phyloP scores from a whole-genome alignment of 2,888 invertebrate species.

The Thecocarcelia acutangulata region DNA sequence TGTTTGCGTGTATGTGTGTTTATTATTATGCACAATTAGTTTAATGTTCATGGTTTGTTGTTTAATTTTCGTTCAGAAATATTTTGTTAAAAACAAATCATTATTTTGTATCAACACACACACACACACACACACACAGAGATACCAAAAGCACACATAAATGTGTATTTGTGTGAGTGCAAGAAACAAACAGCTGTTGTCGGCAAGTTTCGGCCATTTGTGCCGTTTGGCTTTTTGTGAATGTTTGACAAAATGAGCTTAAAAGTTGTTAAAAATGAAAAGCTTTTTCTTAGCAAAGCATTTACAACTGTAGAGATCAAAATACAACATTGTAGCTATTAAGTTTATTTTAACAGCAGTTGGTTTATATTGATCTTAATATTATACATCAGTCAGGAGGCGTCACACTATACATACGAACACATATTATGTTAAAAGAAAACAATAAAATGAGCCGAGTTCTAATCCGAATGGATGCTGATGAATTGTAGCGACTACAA shows the following conservation, averaged over 20 bases:
- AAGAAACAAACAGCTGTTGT: constrained; percentile 31
- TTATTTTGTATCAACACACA: background rate
- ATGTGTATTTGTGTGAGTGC: background rate
- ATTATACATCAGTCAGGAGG: background rate
- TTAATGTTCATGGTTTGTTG: constrained; percentile 52
- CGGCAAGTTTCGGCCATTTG: constrained; percentile 28
- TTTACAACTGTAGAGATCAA: constrained; percentile 29
- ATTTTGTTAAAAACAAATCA: constrained; percentile 36
- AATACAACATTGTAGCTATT: constrained; percentile 9
- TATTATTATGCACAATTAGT: constrained; percentile 44
- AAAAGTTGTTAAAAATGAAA: constrained; percentile 14
- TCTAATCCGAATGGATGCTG: too few relatives aligned
- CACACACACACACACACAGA: background rate
- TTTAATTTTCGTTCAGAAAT: constrained; percentile 6
- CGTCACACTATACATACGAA: too few relatives aligned
- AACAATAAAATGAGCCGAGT: too few relatives aligned
- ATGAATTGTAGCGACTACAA: too few relatives aligned
- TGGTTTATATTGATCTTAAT: background rate
- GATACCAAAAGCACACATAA: background rate
- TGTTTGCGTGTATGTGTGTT: background rate
- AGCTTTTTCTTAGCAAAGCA: constrained; percentile 51
- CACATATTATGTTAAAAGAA: too few relatives aligned
- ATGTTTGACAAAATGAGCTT: constrained; percentile 22
- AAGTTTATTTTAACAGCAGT: background rate
- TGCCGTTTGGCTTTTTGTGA: constrained; percentile 33